A percentile compares a stretch with the other conserved stretches of the same genome.
phyloP scores from a whole-genome alignment of 1,140 invertebrate genomes.

The Copidosoma floridanum region DNA sequence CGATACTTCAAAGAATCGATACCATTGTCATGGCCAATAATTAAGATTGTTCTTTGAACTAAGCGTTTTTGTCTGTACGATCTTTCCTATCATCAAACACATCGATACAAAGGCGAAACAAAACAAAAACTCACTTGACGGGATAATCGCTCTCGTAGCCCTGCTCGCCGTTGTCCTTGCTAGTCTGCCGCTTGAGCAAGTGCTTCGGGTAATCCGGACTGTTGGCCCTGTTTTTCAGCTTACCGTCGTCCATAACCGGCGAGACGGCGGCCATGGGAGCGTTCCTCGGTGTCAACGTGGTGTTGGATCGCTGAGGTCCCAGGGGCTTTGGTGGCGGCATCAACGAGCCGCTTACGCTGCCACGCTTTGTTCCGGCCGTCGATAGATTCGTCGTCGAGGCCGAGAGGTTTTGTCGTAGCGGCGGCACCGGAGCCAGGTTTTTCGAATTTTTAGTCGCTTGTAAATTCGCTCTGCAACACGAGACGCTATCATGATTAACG shows the following conservation, averaged over 20 bases:
- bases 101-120: no score
- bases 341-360: neutral
- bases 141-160: conserved; percentile 53
- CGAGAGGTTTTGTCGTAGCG: conserved; percentile 48
- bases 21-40: neutral
- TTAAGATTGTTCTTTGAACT: neutral
- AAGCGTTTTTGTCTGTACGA: neutral
- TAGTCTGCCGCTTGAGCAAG: conserved; percentile 49
- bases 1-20: neutral
- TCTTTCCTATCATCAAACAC: no score
- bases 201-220: conserved; percentile 52
- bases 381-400: neutral
- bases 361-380: neutral
- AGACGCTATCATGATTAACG: neutral
- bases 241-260: conserved; percentile 54
- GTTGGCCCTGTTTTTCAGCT: conserved; percentile 46
- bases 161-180: conserved; percentile 44
- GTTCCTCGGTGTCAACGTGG: conserved; percentile 48
- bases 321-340: conserved; percentile 39
- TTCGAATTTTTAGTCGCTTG: conserved; percentile 48
- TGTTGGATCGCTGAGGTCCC: conserved; percentile 52
- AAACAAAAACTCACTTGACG: conserved; percentile 48
- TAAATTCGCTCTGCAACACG: conserved; percentile 41
- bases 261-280: conserved; percentile 53
- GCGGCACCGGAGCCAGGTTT: conserved; percentile 50